phyloP scores from a whole-genome alignment of 2,888 invertebrate genomes.

The Anticlea derivata region DNA sequence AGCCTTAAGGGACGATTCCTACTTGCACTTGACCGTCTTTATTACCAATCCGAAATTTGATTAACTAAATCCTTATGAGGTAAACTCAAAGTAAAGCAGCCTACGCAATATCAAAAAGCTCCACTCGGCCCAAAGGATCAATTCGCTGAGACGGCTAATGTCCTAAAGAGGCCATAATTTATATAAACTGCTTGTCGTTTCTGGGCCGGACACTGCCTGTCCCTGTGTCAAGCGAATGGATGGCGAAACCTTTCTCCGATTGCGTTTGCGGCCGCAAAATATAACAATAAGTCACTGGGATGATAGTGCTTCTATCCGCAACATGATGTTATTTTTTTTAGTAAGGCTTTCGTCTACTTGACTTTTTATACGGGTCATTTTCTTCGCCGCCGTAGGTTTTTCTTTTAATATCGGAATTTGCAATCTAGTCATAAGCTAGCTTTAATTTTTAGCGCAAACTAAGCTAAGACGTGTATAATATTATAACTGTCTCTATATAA shows the following conservation, averaged over 20 bases:
- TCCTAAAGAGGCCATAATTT: constrained; percentile 41
- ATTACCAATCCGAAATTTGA: not conserved
- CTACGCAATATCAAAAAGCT: constrained; percentile 23
- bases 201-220: constrained; percentile 31
- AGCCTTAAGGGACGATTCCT: no score
- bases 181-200: constrained; percentile 37
- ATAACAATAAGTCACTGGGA: constrained; percentile 32
- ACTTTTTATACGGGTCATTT: not conserved
- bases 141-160: constrained; percentile 40
- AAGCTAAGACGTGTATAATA: no score
- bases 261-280: constrained; percentile 32
- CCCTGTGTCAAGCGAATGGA: constrained; percentile 34
- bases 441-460: no score
- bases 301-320: constrained; percentile 19
- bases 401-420: no score
- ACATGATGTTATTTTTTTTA: constrained; percentile 8
- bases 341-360: not conserved
- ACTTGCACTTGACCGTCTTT: no score
- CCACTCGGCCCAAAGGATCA: constrained; percentile 32
- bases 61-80: not conserved
- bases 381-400: no score
- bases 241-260: constrained; percentile 34
- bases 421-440: no score
- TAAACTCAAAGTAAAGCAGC: constrained; percentile 6
- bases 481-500: no score